phyloP scores from a whole-genome alignment of 2,797 vertebrate genomes.

The Ambastaia sidthimunki region DNA sequence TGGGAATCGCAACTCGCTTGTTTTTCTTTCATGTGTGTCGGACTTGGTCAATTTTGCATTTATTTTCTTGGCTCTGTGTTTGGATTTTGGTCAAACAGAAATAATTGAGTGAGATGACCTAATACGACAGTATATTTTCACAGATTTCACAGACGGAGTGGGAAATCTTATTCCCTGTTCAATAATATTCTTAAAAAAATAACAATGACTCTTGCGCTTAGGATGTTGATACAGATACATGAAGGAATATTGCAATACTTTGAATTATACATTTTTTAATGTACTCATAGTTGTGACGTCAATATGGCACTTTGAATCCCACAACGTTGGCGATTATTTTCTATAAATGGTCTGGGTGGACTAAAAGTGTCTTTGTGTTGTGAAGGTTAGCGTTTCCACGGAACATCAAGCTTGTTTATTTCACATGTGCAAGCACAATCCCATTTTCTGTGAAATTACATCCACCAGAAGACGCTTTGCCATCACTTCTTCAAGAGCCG shows the following conservation, averaged over 20 bases:
- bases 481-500: neutral
- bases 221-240: too few species aligned
- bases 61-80: neutral
- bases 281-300: neutral
- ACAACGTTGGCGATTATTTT: neutral
- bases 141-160: too few species aligned
- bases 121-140: too few species aligned
- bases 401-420: neutral
- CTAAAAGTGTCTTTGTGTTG: neutral
- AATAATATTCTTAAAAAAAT: too few species aligned
- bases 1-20: neutral
- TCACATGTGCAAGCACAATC: neutral
- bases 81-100: neutral
- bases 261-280: neutral
- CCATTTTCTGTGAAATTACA: neutral
- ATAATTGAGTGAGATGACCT: too few species aligned
- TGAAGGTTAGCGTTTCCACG: neutral
- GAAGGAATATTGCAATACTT: too few species aligned
- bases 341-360: neutral
- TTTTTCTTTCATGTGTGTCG: neutral
- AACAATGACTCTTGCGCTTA: too few species aligned
- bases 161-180: too few species aligned
- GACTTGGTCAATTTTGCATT: neutral
- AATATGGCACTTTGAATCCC: neutral
- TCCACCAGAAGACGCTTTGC: neutral